Conservation (phyloP, 2,797 vertebrate species). For the Remorina albescens region DNA sequence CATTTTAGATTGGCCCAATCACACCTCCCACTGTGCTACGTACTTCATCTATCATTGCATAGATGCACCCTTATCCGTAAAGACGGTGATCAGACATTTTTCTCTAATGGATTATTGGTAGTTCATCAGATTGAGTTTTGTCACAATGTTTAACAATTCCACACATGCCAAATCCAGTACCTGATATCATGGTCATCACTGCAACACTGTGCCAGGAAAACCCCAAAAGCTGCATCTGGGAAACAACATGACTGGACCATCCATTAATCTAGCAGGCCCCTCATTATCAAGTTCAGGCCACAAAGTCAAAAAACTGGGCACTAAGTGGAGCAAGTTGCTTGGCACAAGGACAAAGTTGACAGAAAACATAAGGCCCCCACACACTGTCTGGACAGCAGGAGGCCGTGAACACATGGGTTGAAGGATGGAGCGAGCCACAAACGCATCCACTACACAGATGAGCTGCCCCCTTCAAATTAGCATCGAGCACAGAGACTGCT, state of each 20-base stretch:
- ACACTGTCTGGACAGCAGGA: constrained; percentile 79
- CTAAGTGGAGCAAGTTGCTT: constrained; percentile 84
- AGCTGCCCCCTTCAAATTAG: constrained; percentile 89
- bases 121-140: constrained; percentile 52
- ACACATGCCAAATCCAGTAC: constrained; percentile 34
- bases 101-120: constrained; percentile 64
- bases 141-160: constrained; percentile 42
- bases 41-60: constrained; percentile 66
- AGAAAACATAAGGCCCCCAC: constrained; percentile 82
- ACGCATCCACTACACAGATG: constrained; percentile 90
- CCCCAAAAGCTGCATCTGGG: constrained; percentile 41
- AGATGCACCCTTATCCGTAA: constrained; percentile 51
- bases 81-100: constrained; percentile 55
- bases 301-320: constrained; percentile 86
- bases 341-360: constrained; percentile 88
- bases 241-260: constrained; percentile 47
- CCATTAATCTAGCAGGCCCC: constrained; percentile 77
- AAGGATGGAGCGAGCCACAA: constrained; percentile 85
- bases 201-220: constrained; percentile 43
- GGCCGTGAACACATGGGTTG: constrained; percentile 77
- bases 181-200: constrained; percentile 20
- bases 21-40: constrained; percentile 64
- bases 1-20: constrained; percentile 82
- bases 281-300: constrained; percentile 83
- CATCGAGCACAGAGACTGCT: constrained; percentile 82